phyloP scores from a whole-genome alignment of 1,140 invertebrate genomes.

The Epicauta chinensis region DNA sequence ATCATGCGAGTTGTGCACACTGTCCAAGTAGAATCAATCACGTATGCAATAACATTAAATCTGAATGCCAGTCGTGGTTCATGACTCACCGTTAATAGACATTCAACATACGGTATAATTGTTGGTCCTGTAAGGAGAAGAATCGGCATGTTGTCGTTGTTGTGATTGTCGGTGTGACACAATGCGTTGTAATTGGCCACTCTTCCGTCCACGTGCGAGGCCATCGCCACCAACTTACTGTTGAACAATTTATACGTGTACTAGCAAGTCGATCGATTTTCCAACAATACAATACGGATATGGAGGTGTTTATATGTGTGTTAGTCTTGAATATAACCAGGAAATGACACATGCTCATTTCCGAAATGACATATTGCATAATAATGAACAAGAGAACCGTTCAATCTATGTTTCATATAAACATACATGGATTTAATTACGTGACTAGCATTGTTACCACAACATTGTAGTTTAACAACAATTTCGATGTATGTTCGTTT shows the following conservation, averaged over 20 bases:
- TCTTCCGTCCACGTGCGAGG: conserved; percentile 27
- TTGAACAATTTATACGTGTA: neutral
- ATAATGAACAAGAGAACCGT: conserved; percentile 3
- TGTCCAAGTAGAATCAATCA: conserved; percentile 30
- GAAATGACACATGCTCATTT: conserved; percentile 26
- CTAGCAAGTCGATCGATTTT: neutral
- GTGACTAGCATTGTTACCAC: too few species aligned
- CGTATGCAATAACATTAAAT: conserved; percentile 34
- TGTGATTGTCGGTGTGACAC: conserved; percentile 13
- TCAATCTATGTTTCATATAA: too few species aligned
- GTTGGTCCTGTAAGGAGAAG: conserved; percentile 24
- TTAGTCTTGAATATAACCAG: conserved; percentile 10
- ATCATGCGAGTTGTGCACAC: conserved; percentile 19
- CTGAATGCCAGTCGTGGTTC: conserved; percentile 30
- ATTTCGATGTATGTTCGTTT: too few species aligned
- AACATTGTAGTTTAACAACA: too few species aligned
- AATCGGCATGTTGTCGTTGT: conserved; percentile 16
- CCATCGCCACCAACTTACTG: conserved; percentile 10
- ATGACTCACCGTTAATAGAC: conserved; percentile 33
- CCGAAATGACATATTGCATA: conserved; percentile 25
- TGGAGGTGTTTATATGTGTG: neutral
- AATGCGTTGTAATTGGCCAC: conserved; percentile 20
- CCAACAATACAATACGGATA: conserved; percentile 2
- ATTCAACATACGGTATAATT: conserved; percentile 23
- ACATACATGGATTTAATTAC: too few species aligned